Evolutionary conservation across 2,888 invertebrate genomes (phyloP), one percentile per base, ranked within the genome.

Genomic region (Eristalis pertinax): DNA sequence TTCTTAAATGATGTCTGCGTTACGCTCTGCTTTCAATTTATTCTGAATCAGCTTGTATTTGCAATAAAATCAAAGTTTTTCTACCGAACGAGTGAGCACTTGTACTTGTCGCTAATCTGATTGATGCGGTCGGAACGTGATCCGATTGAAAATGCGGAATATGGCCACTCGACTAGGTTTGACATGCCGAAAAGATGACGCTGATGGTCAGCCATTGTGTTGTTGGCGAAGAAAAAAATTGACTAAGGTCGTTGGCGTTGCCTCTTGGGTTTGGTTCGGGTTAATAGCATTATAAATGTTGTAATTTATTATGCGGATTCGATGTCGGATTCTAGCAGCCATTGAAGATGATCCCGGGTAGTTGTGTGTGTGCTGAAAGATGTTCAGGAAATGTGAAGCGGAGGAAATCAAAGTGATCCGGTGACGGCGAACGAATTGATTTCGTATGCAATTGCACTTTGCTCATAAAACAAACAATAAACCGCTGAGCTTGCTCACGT

Each of bases 61-160:
- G 19, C 50, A 50, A 50, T 50, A 50, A 50, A 50, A 19, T 50
- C n/a, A 1, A 50, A 38, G 8, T 82, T 50, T 68, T 70, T 43
- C 19, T 70, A 74, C 78, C 63, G 63, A 81, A 67, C 69, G 11
- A 74, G 68, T 50, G 68, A 43, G 68, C 67, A 24, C 38, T 70
- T 79, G 68, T 70, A 32, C 38, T 70, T 79, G 74, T 80, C 13
- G 73, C 64, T 32, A 32, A 32, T 84, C 80, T 76, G 58, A 32
- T 68, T 64, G 13, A 81, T 75, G 78, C 35, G 75, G 70, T 75
- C 62, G 65, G 41, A 35, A 86, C 86, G 86, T 86, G 86, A 82
- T 70, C 26, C 4, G 78, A 58, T 78, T 82, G 29, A 22, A 19
- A 50, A 75, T 72, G 1, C 26, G 7, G 58, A 32, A 32, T 32